A percentile compares a stretch with the other conserved stretches of the same genome.
phyloP scores from a whole-genome alignment of 2,113 vertebrate species.

The Coracopsis vasa region DNA sequence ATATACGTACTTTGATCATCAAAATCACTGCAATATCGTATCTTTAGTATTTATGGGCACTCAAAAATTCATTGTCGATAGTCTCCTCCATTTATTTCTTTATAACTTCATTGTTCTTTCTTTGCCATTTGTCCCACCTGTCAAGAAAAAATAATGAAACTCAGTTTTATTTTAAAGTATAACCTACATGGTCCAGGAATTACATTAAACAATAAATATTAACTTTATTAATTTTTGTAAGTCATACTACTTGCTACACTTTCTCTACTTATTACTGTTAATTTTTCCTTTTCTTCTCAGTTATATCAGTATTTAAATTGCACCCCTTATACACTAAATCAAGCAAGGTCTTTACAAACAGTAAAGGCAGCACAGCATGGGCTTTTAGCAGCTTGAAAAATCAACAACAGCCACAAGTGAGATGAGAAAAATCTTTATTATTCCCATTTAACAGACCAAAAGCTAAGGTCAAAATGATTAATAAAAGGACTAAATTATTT shows the following conservation, averaged over 20 bases:
- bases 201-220: not conserved
- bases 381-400: not conserved
- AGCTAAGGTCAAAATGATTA: not conserved
- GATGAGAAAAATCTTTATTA: not conserved
- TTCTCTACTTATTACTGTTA: not conserved
- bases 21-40: not conserved
- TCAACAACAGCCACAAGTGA: not conserved
- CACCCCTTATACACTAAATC: not conserved
- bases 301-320: not conserved
- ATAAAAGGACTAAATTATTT: not conserved
- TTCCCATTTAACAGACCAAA: not conserved
- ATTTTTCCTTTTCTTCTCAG: not conserved
- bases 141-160: not conserved
- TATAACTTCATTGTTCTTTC: not conserved
- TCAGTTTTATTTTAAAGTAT: not conserved
- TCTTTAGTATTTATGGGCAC: not conserved
- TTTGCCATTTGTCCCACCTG: not conserved
- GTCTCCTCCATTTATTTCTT: not conserved
- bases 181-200: not conserved
- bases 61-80: not conserved
- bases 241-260: not conserved
- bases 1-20: not conserved
- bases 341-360: not conserved
- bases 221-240: not conserved
- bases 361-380: fast-evolving